phyloP scores from a whole-genome alignment of 2,888 invertebrate genomes.

The Epinotia brunnichana region DNA sequence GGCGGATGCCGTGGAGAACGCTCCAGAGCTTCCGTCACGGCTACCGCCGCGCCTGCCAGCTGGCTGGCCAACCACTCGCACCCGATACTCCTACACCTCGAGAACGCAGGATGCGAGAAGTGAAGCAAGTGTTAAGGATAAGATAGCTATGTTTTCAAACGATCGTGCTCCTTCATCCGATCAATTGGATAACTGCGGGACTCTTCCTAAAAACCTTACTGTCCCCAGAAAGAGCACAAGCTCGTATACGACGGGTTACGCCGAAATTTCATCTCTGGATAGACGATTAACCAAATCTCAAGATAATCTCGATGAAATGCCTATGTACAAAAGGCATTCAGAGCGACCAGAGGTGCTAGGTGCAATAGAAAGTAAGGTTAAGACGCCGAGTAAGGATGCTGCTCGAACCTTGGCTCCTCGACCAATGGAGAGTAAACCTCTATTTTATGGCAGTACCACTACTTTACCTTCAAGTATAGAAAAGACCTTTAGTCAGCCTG shows the following conservation, averaged over 20 bases:
- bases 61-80: constrained; percentile 65
- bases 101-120: constrained; percentile 90
- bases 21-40: constrained; percentile 70
- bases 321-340: constrained; percentile 67
- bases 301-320: constrained; percentile 82
- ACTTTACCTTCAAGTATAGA: constrained; percentile 67
- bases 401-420: constrained; percentile 55
- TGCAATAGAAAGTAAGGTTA: constrained; percentile 72
- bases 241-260: constrained; percentile 63
- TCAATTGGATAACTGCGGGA: constrained; percentile 74
- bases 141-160: constrained; percentile 93
- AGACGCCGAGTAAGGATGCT: constrained; percentile 55
- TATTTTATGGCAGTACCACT: constrained; percentile 78
- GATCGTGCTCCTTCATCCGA: constrained; percentile 72
- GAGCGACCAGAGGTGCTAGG: constrained; percentile 81
- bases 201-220: constrained; percentile 68
- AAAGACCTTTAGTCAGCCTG: constrained; percentile 61
- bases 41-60: constrained; percentile 68
- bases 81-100: constrained; percentile 74
- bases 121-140: constrained; percentile 91
- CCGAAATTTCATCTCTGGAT: constrained; percentile 72
- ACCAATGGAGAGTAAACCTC: constrained; percentile 66
- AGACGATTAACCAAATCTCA: constrained; percentile 78
- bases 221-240: constrained; percentile 64
- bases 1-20: constrained; percentile 85